Evolutionary conservation across 2,113 vertebrate species (phyloP).

Genomic region (Cryptotis parvus): DNA sequence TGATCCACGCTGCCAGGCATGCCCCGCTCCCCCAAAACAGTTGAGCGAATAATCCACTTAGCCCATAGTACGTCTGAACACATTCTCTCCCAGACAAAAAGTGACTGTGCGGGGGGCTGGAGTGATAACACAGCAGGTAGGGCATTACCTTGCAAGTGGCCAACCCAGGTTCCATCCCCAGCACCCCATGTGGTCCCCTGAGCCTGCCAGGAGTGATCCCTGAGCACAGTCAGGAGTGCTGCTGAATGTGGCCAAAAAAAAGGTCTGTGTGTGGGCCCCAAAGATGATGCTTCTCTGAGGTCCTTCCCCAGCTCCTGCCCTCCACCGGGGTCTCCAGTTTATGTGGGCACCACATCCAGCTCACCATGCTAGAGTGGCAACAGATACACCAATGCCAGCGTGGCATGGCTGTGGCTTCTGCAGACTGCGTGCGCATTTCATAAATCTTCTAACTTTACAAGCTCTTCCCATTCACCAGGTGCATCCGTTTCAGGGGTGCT

Average conservation of each 20-base stretch:
- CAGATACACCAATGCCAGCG: not conserved
- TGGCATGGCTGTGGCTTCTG: not conserved
- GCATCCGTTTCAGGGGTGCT: not conserved
- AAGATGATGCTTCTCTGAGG: not conserved
- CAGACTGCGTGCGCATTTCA: not conserved
- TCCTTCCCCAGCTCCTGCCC: not conserved
- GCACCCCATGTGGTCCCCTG: no score
- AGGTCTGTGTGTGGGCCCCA: not conserved
- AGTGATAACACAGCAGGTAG: not conserved
- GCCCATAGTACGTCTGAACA: not conserved
- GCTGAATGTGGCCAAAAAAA: no score
- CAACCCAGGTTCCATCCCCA: no score
- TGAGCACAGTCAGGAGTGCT: no score
- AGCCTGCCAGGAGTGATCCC: no score
- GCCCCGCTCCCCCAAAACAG: no score
- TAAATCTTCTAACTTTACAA: constrained; percentile 6
- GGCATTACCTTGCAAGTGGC: no score
- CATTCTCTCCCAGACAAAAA: not conserved
- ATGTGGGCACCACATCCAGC: not conserved
- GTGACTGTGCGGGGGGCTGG: not conserved
- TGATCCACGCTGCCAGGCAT: no score
- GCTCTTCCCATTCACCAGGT: not conserved
- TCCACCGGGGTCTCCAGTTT: not conserved
- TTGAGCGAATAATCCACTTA: no score
- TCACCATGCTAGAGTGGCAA: not conserved